Base-by-base conservation (phyloP, 1,140 invertebrate species). In the Whitmania pigra region DNA sequence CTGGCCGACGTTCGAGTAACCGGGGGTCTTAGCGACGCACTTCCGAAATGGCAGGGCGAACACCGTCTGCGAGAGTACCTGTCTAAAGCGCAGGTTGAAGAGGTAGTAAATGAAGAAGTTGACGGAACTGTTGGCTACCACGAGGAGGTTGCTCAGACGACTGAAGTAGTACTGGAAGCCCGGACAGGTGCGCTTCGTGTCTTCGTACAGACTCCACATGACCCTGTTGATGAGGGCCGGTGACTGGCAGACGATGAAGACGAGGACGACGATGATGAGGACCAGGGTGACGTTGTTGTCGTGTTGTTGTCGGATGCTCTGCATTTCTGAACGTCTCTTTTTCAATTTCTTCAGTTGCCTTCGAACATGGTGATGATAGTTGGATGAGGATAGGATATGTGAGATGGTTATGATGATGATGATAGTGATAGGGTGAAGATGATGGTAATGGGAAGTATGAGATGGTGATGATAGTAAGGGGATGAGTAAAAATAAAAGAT, bases 251-350 rank as follows among this genome's bases (percentile, higher is more conserved):
- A 74, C 40, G n/a, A 66, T 72, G 29, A 53, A 66, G 70, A 72
- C 66, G 73, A 72, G 55, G 55, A 72, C 25, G 63, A 74, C 20
- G 63, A 72, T 72, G 36, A 74, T 72, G 40, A 71, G 71, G 27
- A 74, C 74, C 31, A 74, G 53, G 3, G 74, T 74, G 71, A 74
- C 71, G 67, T 74, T 74, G 67, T 74, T 74, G 71, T 74, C 73
- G 60, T 74, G 73, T 71, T 74, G 73, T 40, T 74, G 73, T 15
- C 73, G 73, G 20, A 68, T 29, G 67, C 70, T 72, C 73, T 74
- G 73, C 73, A 74, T 74, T 69, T 74, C 73, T 43, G 25, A 22
- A 0, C 73, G 70, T 66, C 71, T 72, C n/a, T 53, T 27, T 18
- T 66, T 57, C 36, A 72, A 2, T 17, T 57, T 53, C 31, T 72